These are phyloP conservation scores for Triplophysa yarkandensis DNA, from an alignment of 2,797 vertebrate species.

Conservation along the genomic window DNA sequence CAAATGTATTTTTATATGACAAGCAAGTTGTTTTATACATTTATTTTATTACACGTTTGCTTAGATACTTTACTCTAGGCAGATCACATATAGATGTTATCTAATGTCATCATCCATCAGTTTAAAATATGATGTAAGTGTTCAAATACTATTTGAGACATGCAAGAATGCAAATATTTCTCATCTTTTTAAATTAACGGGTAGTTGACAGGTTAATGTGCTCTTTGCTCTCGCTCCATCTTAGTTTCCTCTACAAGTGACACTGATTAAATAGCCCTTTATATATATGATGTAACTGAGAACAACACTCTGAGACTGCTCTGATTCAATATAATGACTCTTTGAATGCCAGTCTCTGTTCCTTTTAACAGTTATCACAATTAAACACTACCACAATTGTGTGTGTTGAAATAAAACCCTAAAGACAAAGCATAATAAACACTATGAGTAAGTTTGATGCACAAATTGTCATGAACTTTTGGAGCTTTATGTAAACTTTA, in stretches of 20 bases:
- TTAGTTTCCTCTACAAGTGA: neutral
- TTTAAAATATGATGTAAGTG: neutral
- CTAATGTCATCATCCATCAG: neutral
- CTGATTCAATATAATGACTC: conserved; percentile 18
- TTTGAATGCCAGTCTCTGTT: conserved; percentile 4
- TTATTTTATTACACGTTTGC: no score
- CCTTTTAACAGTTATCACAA: conserved; percentile 2
- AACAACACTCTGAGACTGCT: neutral
- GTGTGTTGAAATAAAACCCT: neutral
- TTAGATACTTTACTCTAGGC: no score
- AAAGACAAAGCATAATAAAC: no score
- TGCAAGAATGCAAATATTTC: neutral
- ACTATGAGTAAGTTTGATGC: neutral
- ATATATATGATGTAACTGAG: conserved; percentile 3
- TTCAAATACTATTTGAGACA: neutral
- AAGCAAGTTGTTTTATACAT: no score
- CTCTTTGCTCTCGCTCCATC: neutral
- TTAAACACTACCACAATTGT: neutral
- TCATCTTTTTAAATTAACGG: neutral
- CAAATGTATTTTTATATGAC: no score
- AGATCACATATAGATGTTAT: no score
- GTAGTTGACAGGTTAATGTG: neutral
- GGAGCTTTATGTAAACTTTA: neutral
- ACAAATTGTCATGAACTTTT: neutral
- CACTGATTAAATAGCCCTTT: conserved; percentile 8